phyloP scores from a whole-genome alignment of 2,113 vertebrate species.

The Nansenia antarctica region DNA sequence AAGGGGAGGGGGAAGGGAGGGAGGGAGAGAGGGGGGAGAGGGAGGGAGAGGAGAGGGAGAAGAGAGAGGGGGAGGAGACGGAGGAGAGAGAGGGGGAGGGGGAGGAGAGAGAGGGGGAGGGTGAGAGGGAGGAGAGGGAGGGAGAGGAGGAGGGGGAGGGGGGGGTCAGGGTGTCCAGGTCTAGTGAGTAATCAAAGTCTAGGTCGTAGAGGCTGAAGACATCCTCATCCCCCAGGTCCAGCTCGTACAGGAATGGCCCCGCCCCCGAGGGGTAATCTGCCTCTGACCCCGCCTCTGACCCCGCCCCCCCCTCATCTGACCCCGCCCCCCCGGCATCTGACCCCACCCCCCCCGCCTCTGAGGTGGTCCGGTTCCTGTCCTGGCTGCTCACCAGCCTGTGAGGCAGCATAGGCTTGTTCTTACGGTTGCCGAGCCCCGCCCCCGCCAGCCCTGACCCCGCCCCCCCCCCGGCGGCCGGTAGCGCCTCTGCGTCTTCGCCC shows the following conservation, averaged over 20 bases:
- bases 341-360: too few relatives aligned
- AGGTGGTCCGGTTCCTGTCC: slow-evolving; percentile 38
- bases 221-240: slow-evolving; percentile 32
- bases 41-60: slow-evolving; percentile 2
- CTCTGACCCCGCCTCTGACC: slow-evolving; percentile 16
- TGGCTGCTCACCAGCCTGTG: too few relatives aligned
- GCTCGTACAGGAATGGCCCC: slow-evolving; percentile 48
- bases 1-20: not conserved
- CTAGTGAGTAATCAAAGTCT: slow-evolving; percentile 43
- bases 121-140: not conserved
- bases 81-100: slow-evolving; percentile 2
- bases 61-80: not conserved
- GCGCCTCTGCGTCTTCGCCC: slow-evolving; percentile 10
- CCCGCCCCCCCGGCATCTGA: too few relatives aligned
- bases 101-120: too few relatives aligned
- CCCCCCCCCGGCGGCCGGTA: not conserved
- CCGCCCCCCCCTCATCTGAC: slow-evolving; percentile 10
- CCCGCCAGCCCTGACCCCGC: slow-evolving; percentile 12
- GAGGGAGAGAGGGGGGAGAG: not conserved
- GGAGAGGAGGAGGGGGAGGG: not conserved
- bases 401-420: slow-evolving; percentile 62
- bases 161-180: not conserved
- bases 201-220: slow-evolving; percentile 54
- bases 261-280: slow-evolving; percentile 44
- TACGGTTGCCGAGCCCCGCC: slow-evolving; percentile 56